Conservation (phyloP, 2,888 invertebrate genomes). For the Stramonita haemastoma region DNA sequence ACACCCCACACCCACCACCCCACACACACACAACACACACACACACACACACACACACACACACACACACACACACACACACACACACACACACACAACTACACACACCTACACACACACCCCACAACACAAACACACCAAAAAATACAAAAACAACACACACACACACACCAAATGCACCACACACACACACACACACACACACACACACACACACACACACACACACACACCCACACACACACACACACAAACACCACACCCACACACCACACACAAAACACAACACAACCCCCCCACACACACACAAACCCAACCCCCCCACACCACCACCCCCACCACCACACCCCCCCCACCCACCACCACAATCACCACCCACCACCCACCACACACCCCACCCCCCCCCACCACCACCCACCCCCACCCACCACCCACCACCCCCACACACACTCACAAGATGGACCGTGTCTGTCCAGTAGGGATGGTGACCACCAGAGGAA, state of each 20-base stretch:
- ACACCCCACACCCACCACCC: background rate
- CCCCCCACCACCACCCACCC: background rate
- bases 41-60: constrained; percentile 6
- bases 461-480: constrained; percentile 91
- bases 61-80: constrained; percentile 4
- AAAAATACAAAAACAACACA: no score
- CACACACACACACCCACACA: constrained; percentile 6
- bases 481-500: constrained; percentile 91
- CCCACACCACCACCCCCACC: no score
- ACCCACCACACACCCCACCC: background rate
- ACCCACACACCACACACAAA: background rate
- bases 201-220: background rate
- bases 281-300: no score
- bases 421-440: background rate
- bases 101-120: no score
- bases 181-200: constrained; percentile 8
- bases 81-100: no score
- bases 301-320: no score
- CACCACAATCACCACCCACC: background rate
- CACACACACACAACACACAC: background rate
- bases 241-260: constrained; percentile 79
- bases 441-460: constrained; percentile 85
- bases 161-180: background rate
- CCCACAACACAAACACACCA: no score
- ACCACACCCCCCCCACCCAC: no score